A percentile compares a stretch with the other conserved stretches of the same genome.
phyloP scores from a whole-genome alignment of 2,888 invertebrate species.

The Timema cristinae region DNA sequence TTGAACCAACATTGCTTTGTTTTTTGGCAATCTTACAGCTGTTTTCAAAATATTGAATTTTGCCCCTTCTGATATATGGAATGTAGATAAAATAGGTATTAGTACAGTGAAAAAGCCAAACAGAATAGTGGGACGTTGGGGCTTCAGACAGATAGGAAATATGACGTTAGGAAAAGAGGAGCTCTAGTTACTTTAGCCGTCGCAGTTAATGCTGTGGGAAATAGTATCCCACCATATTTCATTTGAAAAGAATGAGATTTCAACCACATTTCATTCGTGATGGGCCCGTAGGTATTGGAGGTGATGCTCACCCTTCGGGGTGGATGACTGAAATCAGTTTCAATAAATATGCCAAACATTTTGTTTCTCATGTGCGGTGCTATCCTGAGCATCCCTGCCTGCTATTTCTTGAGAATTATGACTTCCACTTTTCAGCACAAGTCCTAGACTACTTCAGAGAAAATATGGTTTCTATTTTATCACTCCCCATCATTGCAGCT shows the following conservation, averaged over 20 bases:
- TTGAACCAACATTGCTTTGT: constrained; percentile 46
- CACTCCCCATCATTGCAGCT: constrained; percentile 12
- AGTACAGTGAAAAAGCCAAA: constrained; percentile 17
- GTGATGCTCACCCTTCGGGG: constrained; percentile 12
- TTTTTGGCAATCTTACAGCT: constrained; percentile 40
- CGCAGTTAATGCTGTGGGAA: constrained; percentile 18
- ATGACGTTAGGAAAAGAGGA: constrained; percentile 28
- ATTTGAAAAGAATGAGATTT: background rate
- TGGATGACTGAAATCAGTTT: constrained; percentile 11
- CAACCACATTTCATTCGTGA: background rate
- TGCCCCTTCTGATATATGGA: constrained; percentile 17
- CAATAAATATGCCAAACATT: background rate
- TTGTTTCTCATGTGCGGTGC: background rate
- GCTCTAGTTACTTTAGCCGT: constrained; percentile 31
- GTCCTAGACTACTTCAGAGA: background rate
- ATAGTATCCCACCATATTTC: background rate
- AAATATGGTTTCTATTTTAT: constrained; percentile 4
- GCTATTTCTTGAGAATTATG: background rate
- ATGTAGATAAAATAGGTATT: constrained; percentile 20
- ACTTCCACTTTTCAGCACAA: constrained; percentile 9
- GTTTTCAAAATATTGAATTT: constrained; percentile 19
- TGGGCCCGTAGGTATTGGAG: constrained; percentile 2
- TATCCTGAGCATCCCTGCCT: background rate
- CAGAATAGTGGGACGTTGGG: background rate
- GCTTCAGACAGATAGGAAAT: constrained; percentile 20